Conservation (phyloP, 2,888 invertebrate species). For the Liopterus haemorrhoidalis region DNA sequence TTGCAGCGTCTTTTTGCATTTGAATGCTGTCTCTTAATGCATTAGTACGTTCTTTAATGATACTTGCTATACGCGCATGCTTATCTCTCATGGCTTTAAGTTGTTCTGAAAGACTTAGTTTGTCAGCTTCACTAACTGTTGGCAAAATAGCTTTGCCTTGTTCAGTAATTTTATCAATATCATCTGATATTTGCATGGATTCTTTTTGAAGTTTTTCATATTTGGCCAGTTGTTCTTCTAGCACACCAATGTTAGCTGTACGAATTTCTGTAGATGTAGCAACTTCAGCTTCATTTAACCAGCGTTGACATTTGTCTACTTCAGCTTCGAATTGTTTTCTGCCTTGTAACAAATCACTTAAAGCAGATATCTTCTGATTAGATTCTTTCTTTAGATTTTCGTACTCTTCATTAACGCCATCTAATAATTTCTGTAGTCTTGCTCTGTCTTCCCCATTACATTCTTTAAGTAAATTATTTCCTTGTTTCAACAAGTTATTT, state of each 20-base stretch:
- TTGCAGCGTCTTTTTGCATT: slow-evolving; percentile 75
- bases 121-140: slow-evolving; percentile 78
- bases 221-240: slow-evolving; percentile 84
- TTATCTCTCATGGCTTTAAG: slow-evolving; percentile 73
- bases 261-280: slow-evolving; percentile 76
- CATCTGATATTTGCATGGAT: slow-evolving; percentile 62
- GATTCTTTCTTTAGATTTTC: slow-evolving; percentile 67
- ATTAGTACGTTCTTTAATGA: slow-evolving; percentile 70
- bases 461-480: slow-evolving; percentile 70
- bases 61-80: slow-evolving; percentile 65
- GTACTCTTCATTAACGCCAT: slow-evolving; percentile 66
- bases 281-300: slow-evolving; percentile 87
- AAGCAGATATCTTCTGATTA: slow-evolving; percentile 62
- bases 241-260: slow-evolving; percentile 70
- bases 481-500: slow-evolving; percentile 69
- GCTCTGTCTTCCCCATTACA: slow-evolving; percentile 67
- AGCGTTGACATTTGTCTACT: slow-evolving; percentile 73
- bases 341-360: slow-evolving; percentile 68
- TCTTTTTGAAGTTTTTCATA: slow-evolving; percentile 73
- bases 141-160: slow-evolving; percentile 75
- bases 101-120: slow-evolving; percentile 74
- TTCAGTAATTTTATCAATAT: slow-evolving; percentile 69
- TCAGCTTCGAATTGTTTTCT: slow-evolving; percentile 78
- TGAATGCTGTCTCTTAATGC: slow-evolving; percentile 71
- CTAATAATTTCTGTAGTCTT: slow-evolving; percentile 59